Conservation (phyloP, 2,888 invertebrate species). For the Lissocephala sabroskyi region DNA sequence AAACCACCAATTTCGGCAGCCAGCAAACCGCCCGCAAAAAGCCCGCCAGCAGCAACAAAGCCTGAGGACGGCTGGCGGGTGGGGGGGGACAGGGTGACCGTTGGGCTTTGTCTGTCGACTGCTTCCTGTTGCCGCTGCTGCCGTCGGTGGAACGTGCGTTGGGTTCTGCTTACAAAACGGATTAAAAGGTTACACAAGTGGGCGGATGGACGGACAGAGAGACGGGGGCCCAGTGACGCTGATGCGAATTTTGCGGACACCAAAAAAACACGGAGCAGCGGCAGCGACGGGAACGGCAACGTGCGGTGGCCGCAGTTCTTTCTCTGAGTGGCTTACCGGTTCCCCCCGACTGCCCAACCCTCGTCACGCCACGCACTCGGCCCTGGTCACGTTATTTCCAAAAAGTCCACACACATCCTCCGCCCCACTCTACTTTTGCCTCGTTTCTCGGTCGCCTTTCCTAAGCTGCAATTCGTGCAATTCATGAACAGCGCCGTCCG, state of each 20-base stretch:
- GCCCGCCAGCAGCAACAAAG: constrained; percentile 13
- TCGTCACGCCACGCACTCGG: constrained; percentile 41
- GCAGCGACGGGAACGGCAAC: not conserved
- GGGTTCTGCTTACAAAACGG: constrained; percentile 68
- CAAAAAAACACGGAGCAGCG: not conserved
- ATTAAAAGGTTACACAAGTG: constrained; percentile 68
- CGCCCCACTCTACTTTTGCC: constrained; percentile 2
- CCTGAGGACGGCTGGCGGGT: too few species aligned
- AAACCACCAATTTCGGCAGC: constrained; percentile 63
- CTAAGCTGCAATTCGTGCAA: not conserved
- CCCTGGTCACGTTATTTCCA: constrained; percentile 56
- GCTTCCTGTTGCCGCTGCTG: constrained; percentile 36
- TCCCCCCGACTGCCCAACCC: constrained; percentile 3
- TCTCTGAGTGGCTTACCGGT: constrained; percentile 1
- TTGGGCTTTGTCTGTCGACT: constrained; percentile 45
- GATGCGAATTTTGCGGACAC: not conserved
- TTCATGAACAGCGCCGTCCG: too few species aligned
- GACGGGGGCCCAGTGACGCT: constrained; percentile 12
- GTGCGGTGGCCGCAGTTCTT: not conserved
- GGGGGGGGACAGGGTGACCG: not conserved
- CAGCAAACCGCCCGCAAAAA: constrained; percentile 59
- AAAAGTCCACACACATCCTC: too few species aligned
- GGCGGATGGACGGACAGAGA: constrained; percentile 20
- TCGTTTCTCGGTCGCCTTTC: not conserved
- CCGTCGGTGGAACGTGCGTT: constrained; percentile 48